Evolutionary conservation across 2,888 invertebrate genomes (phyloP).

Genomic region (Carabus problematicus): DNA sequence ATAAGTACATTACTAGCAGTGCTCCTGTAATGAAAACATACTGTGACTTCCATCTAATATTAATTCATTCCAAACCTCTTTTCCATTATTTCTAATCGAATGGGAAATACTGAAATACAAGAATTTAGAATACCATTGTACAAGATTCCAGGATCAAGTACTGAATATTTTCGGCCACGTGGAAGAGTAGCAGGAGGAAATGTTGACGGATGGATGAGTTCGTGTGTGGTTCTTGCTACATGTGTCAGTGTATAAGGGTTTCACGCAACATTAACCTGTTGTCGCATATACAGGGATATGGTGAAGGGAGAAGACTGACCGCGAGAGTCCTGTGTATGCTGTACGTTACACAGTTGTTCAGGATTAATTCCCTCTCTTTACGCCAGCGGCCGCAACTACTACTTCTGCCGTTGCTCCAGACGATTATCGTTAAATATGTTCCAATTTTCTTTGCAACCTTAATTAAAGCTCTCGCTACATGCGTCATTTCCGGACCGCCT

Average conservation of each 20-base stretch:
- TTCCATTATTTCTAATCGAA: too few relatives aligned
- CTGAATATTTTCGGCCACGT: too few relatives aligned
- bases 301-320: background rate
- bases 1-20: too few relatives aligned
- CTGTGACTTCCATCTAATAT: too few relatives aligned
- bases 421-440: constrained; percentile 41
- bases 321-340: background rate
- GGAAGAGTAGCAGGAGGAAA: background rate
- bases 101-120: too few relatives aligned
- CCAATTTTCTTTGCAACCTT: constrained; percentile 41
- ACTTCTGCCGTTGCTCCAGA: constrained; percentile 6
- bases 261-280: constrained; percentile 60
- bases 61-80: too few relatives aligned
- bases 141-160: too few relatives aligned
- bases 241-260: constrained; percentile 47
- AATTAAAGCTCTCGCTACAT: constrained; percentile 41
- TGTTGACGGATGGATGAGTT: background rate
- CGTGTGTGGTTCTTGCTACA: background rate
- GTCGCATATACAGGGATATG: constrained; percentile 48
- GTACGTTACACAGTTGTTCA: background rate
- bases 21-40: too few relatives aligned
- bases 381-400: constrained; percentile 7
- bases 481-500: constrained; percentile 31
- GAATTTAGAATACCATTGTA: too few relatives aligned
- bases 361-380: constrained; percentile 27